A percentile compares a stretch with the other conserved stretches of the same genome.
These are phyloP conservation scores for Teinopalpus imperialis DNA, from an alignment of 2,888 invertebrate species.

Conservation along the genomic window DNA sequence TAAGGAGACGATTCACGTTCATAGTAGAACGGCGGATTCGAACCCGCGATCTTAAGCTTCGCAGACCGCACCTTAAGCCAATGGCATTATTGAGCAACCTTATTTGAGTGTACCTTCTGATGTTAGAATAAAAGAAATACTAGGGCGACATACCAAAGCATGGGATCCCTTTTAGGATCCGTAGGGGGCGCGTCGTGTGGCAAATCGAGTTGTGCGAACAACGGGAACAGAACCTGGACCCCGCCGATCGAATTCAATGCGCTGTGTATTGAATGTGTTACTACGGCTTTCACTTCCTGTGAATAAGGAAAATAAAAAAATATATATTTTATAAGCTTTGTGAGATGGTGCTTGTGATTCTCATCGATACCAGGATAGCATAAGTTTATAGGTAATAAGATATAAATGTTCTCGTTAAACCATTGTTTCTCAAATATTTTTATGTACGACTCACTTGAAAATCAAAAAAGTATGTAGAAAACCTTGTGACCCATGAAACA, in stretches of 20 bases:
- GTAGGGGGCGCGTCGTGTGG: conserved; percentile 91
- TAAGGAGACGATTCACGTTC: no score
- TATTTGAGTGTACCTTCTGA: no score
- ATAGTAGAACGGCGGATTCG: no score
- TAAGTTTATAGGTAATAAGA: conserved; percentile 10
- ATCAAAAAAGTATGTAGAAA: no score
- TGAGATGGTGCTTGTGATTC: not conserved
- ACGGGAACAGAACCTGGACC: conserved; percentile 97
- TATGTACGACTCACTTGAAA: no score
- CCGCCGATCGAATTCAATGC: conserved; percentile 99
- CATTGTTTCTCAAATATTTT: no score
- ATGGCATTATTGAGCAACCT: no score
- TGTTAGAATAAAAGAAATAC: no score
- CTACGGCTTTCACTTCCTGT: conserved; percentile 99
- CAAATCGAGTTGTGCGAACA: conserved; percentile 98
- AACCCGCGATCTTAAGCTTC: no score
- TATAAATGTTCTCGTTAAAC: no score
- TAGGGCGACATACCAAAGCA: conserved; percentile 87
- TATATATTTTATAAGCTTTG: not conserved
- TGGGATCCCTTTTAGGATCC: conserved; percentile 93
- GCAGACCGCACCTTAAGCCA: no score
- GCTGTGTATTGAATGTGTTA: conserved; percentile 99
- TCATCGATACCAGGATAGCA: not conserved
- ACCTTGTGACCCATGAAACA: no score
- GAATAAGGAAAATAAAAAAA: conserved; percentile 38